Evolutionary conservation across 2,797 vertebrate species (phyloP).

Genomic region (Ctenosaura bakeri): DNA sequence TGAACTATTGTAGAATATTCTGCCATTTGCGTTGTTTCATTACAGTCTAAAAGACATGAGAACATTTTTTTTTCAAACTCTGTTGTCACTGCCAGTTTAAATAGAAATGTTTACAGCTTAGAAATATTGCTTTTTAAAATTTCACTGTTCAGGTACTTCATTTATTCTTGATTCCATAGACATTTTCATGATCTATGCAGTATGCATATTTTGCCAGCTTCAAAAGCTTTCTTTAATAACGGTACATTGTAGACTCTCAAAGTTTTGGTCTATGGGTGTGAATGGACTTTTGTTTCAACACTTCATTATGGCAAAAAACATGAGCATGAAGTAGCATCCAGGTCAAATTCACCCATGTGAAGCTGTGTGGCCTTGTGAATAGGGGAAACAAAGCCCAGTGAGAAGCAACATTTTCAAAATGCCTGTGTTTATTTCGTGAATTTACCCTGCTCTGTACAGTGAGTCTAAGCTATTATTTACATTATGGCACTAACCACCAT

Average conservation of each 20-base stretch:
- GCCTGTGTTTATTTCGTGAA: too few species aligned
- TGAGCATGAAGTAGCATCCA: background rate
- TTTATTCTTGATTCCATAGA: conserved; percentile 64
- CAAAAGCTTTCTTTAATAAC: conserved; percentile 14
- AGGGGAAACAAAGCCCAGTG: background rate
- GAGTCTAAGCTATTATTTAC: too few species aligned
- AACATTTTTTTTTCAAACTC: conserved; percentile 39
- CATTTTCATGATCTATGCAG: conserved; percentile 33
- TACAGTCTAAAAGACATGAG: conserved; percentile 62
- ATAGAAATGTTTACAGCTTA: conserved; percentile 33
- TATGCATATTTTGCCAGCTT: conserved; percentile 53
- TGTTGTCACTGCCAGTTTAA: conserved; percentile 44
- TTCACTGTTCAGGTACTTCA: conserved; percentile 1
- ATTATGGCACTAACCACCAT: too few species aligned
- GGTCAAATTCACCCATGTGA: background rate
- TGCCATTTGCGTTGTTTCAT: conserved; percentile 65
- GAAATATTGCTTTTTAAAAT: too few species aligned
- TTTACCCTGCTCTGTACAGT: too few species aligned
- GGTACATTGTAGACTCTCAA: background rate
- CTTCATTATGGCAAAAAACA: background rate
- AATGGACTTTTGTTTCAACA: background rate
- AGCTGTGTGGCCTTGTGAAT: too few species aligned
- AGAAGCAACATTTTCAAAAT: too few species aligned
- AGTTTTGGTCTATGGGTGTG: background rate
- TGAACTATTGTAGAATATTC: conserved; percentile 43